These are phyloP conservation scores for Brachyhypopomus occidentalis DNA, from an alignment of 2,113 vertebrate species.

Conservation along the genomic window DNA sequence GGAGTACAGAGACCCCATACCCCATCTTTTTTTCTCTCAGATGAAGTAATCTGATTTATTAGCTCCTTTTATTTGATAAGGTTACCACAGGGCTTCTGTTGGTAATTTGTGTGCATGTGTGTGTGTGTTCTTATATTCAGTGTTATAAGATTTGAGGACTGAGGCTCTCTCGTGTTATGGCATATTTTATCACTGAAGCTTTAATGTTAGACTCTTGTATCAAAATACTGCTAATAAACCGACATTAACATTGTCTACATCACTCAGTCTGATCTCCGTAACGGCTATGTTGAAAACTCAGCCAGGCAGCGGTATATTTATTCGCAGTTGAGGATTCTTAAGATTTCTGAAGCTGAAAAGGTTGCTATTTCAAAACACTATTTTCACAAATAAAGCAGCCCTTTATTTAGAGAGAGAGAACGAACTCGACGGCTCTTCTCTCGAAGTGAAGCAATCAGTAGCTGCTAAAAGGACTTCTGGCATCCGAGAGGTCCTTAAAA, in stretches of 20 bases:
- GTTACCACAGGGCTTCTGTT: conserved; percentile 44
- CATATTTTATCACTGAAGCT: conserved; percentile 6
- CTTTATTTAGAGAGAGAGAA: conserved; percentile 25
- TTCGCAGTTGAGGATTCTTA: background rate
- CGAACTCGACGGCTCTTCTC: conserved; percentile 44
- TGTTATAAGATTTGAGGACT: conserved; percentile 22
- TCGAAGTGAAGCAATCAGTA: conserved; percentile 52
- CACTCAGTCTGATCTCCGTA: background rate
- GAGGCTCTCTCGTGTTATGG: conserved; percentile 14
- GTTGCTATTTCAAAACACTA: conserved; percentile 29
- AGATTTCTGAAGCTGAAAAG: conserved; percentile 22
- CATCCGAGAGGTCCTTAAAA: conserved; percentile 58
- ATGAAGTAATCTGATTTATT: conserved; percentile 60
- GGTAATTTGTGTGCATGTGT: conserved; percentile 11
- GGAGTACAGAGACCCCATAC: conserved; percentile 3
- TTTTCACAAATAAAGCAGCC: conserved; percentile 9
- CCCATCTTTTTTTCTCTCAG: conserved; percentile 38
- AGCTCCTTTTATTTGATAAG: conserved; percentile 49
- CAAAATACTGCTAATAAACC: background rate
- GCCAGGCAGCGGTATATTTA: background rate
- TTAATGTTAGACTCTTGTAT: background rate
- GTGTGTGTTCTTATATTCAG: background rate
- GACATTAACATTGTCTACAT: background rate
- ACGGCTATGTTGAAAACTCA: conserved; percentile 2
- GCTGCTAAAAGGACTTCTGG: conserved; percentile 73